These are phyloP conservation scores for Recurvirostra avosetta DNA, from an alignment of 2,113 vertebrate genomes.

Conservation along the genomic window DNA sequence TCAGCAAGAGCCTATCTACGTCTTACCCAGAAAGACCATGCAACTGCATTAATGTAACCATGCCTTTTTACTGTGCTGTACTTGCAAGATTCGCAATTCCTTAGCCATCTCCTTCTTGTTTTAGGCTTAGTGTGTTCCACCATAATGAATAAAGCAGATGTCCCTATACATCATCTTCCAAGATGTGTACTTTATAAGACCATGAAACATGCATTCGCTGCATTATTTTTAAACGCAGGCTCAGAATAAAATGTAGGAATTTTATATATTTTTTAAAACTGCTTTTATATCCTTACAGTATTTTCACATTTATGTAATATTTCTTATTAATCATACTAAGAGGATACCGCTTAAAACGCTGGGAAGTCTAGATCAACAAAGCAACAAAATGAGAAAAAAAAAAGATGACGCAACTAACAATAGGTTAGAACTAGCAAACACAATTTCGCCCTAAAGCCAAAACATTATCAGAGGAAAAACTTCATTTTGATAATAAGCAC, in stretches of 20 bases:
- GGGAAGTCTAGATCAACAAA: conserved; percentile 8
- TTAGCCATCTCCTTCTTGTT: not conserved
- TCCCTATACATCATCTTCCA: not conserved
- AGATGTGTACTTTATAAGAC: not conserved
- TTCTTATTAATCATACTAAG: conserved; percentile 15
- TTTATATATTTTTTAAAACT: not conserved
- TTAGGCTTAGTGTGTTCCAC: not conserved
- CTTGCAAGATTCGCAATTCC: not conserved
- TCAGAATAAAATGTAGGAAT: not conserved
- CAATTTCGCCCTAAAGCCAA: conserved; percentile 1
- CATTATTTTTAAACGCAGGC: not conserved
- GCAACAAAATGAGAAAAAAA: not conserved
- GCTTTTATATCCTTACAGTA: not conserved
- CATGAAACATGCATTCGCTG: not conserved
- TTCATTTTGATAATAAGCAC: not conserved
- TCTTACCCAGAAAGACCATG: not conserved
- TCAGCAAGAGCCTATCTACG: not conserved
- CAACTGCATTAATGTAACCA: not conserved
- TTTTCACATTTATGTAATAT: not conserved
- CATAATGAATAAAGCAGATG: not conserved
- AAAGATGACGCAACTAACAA: not conserved
- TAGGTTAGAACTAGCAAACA: not conserved
- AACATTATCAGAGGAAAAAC: not conserved
- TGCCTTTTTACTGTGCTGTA: not conserved
- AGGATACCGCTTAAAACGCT: not conserved